Evolutionary conservation across 2,888 invertebrate genomes (phyloP), one percentile per base, ranked within the genome.

Genomic region (Quadroppia sp.): DNA sequence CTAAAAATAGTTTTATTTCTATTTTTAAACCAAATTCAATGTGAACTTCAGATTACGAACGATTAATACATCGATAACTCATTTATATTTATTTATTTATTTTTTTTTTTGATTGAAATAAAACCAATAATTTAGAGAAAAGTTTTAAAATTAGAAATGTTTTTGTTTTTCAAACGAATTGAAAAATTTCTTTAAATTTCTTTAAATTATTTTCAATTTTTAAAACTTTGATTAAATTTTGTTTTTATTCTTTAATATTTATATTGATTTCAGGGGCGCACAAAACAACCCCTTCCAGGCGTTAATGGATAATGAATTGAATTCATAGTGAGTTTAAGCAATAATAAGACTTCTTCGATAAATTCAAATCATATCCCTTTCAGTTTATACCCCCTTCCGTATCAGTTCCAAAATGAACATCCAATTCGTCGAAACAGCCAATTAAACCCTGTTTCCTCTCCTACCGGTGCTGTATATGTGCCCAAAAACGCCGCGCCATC

Each of bases 401-500:
- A 64, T 32, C 64, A 64, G n/a, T 64, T 64, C 36, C 32, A 32
- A 32, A 64, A 32, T 7, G 64, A 64, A 32, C 64, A 64, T 32
- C 28, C 6, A 11, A 1, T 64, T 1, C 32, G 64, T n/a, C 64
- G 64, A n/a, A 64, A 36, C 64, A 64, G 64, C n/a, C 64, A 64
- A 36, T 1, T 64, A 2, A 64, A 64, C n/a, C 64, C 64, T n/a
- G 36, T 64, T 1, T 4, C 64, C n/a, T 32, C 36, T 2, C 64
- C 36, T 2, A 36, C 20, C 17, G 36, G 64, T 32, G 56, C 64
- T 4, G 64, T 64, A 2, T 64, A 17, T 20, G 6, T 64, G 11
- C 64, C 64, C 9, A 64, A 64, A 36, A 32, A 64, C 36, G 36
- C 36, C 7, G 36, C 36, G 64, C 64, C 64, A 2, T 64, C 64